phyloP scores from a whole-genome alignment of 2,888 invertebrate species.

The Drosophila prolongata region DNA sequence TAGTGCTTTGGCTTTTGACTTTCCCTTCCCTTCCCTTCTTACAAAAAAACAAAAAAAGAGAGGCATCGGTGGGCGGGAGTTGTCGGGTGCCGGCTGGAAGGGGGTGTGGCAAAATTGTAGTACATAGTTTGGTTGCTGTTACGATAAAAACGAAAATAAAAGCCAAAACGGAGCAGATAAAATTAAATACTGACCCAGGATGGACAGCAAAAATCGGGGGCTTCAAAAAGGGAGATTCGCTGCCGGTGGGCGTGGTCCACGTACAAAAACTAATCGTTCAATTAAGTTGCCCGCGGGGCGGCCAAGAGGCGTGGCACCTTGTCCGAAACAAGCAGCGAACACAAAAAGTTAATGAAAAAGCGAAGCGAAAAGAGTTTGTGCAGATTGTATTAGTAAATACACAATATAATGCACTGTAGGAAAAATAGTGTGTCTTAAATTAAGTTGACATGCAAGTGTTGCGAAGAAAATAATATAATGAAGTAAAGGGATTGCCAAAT shows the following conservation, averaged over 20 bases:
- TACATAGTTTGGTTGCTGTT: conserved; percentile 59
- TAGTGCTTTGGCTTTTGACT: conserved; percentile 71
- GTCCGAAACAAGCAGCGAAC: conserved; percentile 59
- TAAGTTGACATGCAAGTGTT: no score
- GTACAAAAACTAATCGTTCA: conserved; percentile 78
- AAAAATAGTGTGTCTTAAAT: not conserved
- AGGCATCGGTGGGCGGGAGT: not conserved
- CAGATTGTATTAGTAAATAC: conserved; percentile 21
- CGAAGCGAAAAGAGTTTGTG: conserved; percentile 17
- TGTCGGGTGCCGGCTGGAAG: not conserved
- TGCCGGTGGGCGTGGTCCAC: conserved; percentile 60
- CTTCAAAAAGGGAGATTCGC: not conserved
- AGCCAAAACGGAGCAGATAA: conserved; percentile 65
- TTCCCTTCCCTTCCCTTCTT: conserved; percentile 27
- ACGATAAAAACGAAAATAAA: conserved; percentile 67
- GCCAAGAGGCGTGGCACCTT: conserved; percentile 20
- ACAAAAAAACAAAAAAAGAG: not conserved
- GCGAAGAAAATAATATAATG: no score
- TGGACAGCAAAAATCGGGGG: conserved; percentile 5
- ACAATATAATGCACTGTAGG: not conserved
- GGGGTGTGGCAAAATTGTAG: conserved; percentile 55
- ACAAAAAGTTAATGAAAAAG: conserved; percentile 73
- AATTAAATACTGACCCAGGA: conserved; percentile 71
- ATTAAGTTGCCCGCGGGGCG: conserved; percentile 58
- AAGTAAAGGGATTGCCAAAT: no score